Evolutionary conservation across 2,888 invertebrate species (phyloP).

Genomic region (Tridacna gigas): DNA sequence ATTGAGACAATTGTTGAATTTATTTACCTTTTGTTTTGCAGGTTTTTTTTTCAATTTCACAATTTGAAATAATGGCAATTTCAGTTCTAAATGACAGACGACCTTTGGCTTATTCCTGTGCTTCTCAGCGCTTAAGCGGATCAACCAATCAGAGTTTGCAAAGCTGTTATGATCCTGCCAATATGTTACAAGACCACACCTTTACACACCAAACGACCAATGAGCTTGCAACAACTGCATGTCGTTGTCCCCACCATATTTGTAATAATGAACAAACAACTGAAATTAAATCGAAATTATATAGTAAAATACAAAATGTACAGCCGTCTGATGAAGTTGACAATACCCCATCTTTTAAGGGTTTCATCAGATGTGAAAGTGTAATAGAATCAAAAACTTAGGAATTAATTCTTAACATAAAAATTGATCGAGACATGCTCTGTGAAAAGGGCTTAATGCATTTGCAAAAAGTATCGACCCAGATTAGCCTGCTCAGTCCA

Average conservation of each 20-base stretch:
- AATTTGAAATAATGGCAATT: slow-evolving; percentile 24
- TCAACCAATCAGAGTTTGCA: slow-evolving; percentile 44
- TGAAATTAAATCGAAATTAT: slow-evolving; percentile 40
- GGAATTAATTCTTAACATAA: background rate
- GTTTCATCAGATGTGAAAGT: slow-evolving; percentile 33
- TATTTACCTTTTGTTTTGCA: no score
- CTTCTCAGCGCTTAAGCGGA: slow-evolving; percentile 37
- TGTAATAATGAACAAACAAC: slow-evolving; percentile 12
- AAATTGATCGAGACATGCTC: no score
- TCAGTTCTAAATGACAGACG: slow-evolving; percentile 47
- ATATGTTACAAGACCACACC: slow-evolving; percentile 46
- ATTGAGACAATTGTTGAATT: no score
- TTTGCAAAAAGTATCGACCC: no score
- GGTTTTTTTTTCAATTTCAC: no score
- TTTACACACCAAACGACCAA: slow-evolving; percentile 49
- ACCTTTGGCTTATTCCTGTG: slow-evolving; percentile 14
- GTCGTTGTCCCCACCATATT: slow-evolving; percentile 27
- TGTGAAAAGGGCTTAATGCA: no score
- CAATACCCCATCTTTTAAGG: slow-evolving; percentile 45
- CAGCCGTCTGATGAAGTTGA: slow-evolving; percentile 29
- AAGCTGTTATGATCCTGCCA: slow-evolving; percentile 38
- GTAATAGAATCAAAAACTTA: slow-evolving; percentile 14
- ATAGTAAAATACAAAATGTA: slow-evolving; percentile 55
- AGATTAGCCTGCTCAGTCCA: no score
- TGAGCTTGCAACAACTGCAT: slow-evolving; percentile 50